Percentiles rank a stretch among this genome's conserved stretches.
Evolutionary conservation across 2,888 invertebrate genomes (phyloP).

Genomic region (Leptura quadrifasciata): DNA sequence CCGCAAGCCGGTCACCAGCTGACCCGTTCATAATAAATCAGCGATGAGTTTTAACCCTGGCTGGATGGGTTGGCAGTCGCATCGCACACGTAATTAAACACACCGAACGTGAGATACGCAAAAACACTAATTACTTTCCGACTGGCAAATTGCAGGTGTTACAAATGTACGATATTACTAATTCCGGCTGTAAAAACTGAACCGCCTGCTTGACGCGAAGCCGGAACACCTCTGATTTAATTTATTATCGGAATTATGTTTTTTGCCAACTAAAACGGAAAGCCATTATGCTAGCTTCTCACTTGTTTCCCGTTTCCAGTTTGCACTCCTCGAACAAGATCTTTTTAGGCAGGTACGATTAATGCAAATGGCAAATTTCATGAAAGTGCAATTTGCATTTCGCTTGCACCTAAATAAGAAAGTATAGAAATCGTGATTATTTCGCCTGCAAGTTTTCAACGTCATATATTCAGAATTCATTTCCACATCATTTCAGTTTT

Average conservation of each 20-base stretch:
- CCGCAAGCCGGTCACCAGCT: slow-evolving; percentile 62
- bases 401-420: too few relatives aligned
- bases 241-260: slow-evolving; percentile 61
- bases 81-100: slow-evolving; percentile 71
- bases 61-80: slow-evolving; percentile 48
- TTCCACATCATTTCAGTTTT: too few relatives aligned
- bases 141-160: slow-evolving; percentile 73
- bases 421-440: too few relatives aligned
- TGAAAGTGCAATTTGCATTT: not conserved
- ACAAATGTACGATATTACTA: slow-evolving; percentile 70
- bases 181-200: slow-evolving; percentile 59
- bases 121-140: slow-evolving; percentile 74
- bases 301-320: slow-evolving; percentile 34
- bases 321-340: not conserved
- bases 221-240: slow-evolving; percentile 61
- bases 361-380: not conserved
- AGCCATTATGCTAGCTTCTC: slow-evolving; percentile 52
- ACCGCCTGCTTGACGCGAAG: slow-evolving; percentile 52
- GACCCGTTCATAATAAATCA: slow-evolving; percentile 72
- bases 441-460: too few relatives aligned
- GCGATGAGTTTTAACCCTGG: slow-evolving; percentile 64
- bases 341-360: slow-evolving; percentile 9
- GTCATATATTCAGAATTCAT: too few relatives aligned
- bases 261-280: slow-evolving; percentile 54
- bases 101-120: slow-evolving; percentile 72